Evolutionary conservation across 2,888 invertebrate genomes (phyloP).

Genomic region (Agrochola circellaris): DNA sequence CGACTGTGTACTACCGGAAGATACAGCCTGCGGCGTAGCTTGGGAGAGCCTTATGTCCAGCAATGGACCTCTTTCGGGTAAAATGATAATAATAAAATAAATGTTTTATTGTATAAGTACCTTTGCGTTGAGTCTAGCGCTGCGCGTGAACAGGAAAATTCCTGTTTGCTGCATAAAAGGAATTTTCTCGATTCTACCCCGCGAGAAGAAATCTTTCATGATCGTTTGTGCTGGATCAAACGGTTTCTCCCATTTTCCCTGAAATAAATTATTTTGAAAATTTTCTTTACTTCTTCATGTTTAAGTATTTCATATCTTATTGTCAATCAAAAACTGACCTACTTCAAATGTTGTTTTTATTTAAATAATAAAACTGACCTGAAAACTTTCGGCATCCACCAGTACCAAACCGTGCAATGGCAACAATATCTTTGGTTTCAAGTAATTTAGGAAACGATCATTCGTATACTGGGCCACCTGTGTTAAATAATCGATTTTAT

Average conservation of each 20-base stretch:
- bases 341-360: background rate
- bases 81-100: background rate
- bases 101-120: constrained; percentile 14
- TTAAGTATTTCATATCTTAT: too few relatives aligned
- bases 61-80: background rate
- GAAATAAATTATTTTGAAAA: constrained; percentile 4
- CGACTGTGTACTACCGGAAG: background rate
- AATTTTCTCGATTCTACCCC: constrained; percentile 4
- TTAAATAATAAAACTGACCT: constrained; percentile 23
- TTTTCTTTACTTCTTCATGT: background rate
- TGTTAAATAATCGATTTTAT: background rate
- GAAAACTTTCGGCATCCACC: constrained; percentile 38
- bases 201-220: background rate
- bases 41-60: background rate
- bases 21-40: background rate
- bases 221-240: constrained; percentile 30
- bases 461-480: constrained; percentile 47
- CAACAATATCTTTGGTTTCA: constrained; percentile 26
- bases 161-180: constrained; percentile 17
- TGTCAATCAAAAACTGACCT: background rate
- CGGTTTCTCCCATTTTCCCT: constrained; percentile 47
- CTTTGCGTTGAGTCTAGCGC: constrained; percentile 24
- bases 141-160: background rate
- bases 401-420: constrained; percentile 30
- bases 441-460: constrained; percentile 7